Percentiles rank a stretch among this genome's conserved stretches.
phyloP scores from a whole-genome alignment of 2,797 vertebrate species.

The Euthynnus affinis region DNA sequence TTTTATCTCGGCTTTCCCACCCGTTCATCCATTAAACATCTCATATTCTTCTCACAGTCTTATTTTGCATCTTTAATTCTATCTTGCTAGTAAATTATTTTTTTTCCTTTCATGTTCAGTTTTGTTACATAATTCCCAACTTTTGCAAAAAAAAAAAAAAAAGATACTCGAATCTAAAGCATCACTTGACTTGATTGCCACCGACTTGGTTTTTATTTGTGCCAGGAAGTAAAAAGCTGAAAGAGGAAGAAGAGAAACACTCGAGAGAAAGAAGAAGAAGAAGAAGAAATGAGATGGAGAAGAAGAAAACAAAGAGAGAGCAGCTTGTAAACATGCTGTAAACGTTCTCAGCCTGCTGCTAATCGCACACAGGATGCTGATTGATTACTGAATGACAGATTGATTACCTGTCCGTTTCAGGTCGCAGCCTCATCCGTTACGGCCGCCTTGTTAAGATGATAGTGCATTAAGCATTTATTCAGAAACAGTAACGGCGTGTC shows the following conservation, averaged over 20 bases:
- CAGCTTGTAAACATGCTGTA: constrained; percentile 14
- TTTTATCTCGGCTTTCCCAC: no score
- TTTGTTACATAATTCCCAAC: no score
- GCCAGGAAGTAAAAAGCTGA: background rate
- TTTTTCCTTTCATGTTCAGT: no score
- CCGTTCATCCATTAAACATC: no score
- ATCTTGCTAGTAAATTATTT: no score
- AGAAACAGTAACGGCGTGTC: constrained; percentile 48
- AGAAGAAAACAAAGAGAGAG: background rate
- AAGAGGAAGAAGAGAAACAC: background rate
- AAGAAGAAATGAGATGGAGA: background rate
- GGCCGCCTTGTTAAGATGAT: constrained; percentile 49
- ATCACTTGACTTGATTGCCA: background rate
- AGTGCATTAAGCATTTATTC: constrained; percentile 53
- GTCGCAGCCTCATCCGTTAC: constrained; percentile 56
- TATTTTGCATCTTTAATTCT: no score
- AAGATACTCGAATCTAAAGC: no score
- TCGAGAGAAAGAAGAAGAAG: background rate
- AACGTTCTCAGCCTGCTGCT: background rate
- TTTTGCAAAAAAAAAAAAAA: no score
- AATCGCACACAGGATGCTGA: constrained; percentile 30
- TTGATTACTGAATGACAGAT: constrained; percentile 54
- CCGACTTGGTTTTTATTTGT: no score
- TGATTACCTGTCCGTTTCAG: constrained; percentile 60
- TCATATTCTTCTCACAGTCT: no score